Conservation (phyloP, 1,140 invertebrate species). For the Laodelphax striatellus region DNA sequence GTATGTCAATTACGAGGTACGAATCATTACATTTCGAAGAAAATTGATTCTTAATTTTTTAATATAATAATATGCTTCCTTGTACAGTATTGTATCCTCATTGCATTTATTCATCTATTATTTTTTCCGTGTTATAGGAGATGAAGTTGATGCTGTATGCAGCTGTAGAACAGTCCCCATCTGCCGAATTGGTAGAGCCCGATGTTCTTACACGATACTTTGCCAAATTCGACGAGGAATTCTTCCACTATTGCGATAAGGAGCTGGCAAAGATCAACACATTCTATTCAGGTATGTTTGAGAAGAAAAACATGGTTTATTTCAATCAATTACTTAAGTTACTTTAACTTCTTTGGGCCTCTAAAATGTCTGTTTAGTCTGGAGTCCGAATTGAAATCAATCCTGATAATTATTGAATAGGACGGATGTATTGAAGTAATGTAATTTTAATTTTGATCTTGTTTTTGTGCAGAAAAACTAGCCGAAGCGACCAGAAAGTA, state of each 20-base stretch:
- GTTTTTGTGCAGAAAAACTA: conserved; percentile 69
- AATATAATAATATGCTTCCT: too few relatives aligned
- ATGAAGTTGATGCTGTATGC: conserved; percentile 86
- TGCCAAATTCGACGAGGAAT: conserved; percentile 92
- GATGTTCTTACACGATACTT: conserved; percentile 80
- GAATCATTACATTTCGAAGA: background rate
- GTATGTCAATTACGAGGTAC: conserved; percentile 93
- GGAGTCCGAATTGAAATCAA: too few relatives aligned
- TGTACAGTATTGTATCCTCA: too few relatives aligned
- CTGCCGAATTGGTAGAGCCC: conserved; percentile 74
- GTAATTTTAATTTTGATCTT: background rate
- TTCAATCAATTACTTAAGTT: too few relatives aligned
- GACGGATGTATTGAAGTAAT: too few relatives aligned
- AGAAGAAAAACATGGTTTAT: background rate
- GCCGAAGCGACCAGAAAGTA: conserved; percentile 94
- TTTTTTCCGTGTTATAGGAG: conserved; percentile 44
- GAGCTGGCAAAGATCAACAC: conserved; percentile 94
- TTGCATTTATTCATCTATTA: too few relatives aligned
- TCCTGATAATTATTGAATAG: too few relatives aligned
- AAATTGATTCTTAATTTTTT: too few relatives aligned
- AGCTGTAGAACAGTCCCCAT: conserved; percentile 79
- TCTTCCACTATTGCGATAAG: conserved; percentile 90
- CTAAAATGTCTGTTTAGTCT: too few relatives aligned
- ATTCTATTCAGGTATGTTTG: conserved; percentile 75
- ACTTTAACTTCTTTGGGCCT: too few relatives aligned